These are phyloP conservation scores for Dione vanillae DNA, from an alignment of 2,888 invertebrate genomes.

Conservation along the genomic window DNA sequence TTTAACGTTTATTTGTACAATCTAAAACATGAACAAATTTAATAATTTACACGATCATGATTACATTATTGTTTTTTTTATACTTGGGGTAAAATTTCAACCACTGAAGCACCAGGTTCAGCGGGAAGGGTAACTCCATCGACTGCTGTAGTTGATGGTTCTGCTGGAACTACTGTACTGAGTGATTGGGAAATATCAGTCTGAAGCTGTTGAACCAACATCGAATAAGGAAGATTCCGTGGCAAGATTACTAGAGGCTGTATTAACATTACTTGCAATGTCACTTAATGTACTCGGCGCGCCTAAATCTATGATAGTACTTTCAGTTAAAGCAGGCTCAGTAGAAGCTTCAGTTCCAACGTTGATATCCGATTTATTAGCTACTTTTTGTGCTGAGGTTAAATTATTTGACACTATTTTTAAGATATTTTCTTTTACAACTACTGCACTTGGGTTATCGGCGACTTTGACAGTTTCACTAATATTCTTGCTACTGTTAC, in stretches of 20 bases:
- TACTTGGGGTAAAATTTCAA: conserved; percentile 65
- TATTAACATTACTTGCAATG: conserved; percentile 17
- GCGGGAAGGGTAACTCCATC: conserved; percentile 52
- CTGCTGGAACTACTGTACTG: conserved; percentile 39
- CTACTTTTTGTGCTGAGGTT: neutral
- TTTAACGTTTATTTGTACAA: neutral
- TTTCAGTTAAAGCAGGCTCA: neutral
- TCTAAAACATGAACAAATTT: neutral
- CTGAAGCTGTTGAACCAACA: conserved; percentile 9
- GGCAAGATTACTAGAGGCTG: conserved; percentile 23
- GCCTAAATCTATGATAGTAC: neutral
- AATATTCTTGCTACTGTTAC: neutral
- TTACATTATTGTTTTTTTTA: neutral
- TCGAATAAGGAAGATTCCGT: conserved; percentile 24
- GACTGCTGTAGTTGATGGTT: conserved; percentile 28
- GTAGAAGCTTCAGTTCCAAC: conserved; percentile 8
- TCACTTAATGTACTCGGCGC: conserved; percentile 22
- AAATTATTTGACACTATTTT: neutral
- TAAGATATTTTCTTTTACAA: neutral
- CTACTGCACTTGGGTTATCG: neutral
- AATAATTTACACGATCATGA: conserved; percentile 1
- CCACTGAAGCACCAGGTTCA: conserved; percentile 66
- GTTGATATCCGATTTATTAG: neutral
- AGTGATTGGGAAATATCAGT: conserved; percentile 20
- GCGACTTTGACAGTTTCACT: neutral